Evolutionary conservation across 1,140 invertebrate genomes (phyloP), one percentile per base, ranked within the genome.

Genomic region (Drosophila sechellia): DNA sequence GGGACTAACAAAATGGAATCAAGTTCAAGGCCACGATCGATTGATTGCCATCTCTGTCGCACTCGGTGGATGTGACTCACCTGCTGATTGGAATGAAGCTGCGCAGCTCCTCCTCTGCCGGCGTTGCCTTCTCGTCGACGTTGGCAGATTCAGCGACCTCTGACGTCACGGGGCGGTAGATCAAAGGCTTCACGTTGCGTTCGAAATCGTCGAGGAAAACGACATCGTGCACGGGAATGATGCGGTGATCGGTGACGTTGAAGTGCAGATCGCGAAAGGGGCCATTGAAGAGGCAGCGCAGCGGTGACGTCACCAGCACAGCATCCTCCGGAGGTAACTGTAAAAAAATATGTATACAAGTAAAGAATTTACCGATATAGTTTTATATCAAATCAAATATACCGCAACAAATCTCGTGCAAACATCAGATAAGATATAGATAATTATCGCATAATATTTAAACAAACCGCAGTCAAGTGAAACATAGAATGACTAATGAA

Each of bases 201-300:
- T 91, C 90, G 37, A 90, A 63, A n/a, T 92, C 90, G 54, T 91
- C 90, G 10, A 91, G 60, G 27, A 90, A 91, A 25, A 92, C 90
- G 25, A 91, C 81, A 63, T 92, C 90, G 42, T 86, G 90, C 1
- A 91, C 81, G 11, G 90, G 81, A 37, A 89, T 89, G 6, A 90
- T 17, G 12, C 90, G 90, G 64, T 91, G 80, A 56, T 91, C 90
- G 58, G 69, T 71, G 8, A 68, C 66, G 43, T 71, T 72, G 13
- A 91, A 91, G 58, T 90, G 80, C 20, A 92, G 58, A 52, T 92
- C 90, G 2, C 87, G 81, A 46, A 91, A 91, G 15, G 90, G 84
- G 3, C 84, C 90, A 50, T 91, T 72, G 11, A 92, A 50, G 0
- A 91, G 57, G 53, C 90, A 92, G 66, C 90, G 87, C 48, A 92